These are phyloP conservation scores for Scyliorhinus canicula DNA, from an alignment of 2,797 vertebrate species.

Conservation along the genomic window DNA sequence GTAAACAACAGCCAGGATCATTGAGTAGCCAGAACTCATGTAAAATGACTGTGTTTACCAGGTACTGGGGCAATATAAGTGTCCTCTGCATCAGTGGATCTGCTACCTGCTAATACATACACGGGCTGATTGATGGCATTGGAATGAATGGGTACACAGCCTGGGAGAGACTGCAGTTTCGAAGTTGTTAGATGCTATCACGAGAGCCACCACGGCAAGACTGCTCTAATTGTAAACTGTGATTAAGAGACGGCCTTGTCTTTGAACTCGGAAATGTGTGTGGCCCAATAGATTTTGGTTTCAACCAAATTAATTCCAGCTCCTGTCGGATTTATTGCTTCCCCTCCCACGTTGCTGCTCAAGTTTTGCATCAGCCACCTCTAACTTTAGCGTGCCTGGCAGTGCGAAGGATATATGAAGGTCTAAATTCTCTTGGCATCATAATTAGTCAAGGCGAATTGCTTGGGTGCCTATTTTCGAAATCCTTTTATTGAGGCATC, in stretches of 20 bases:
- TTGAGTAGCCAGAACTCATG: background rate
- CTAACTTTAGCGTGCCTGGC: background rate
- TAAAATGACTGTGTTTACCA: background rate
- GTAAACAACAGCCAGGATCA: background rate
- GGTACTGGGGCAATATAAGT: background rate
- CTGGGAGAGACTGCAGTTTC: no score
- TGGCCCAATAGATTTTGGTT: constrained; percentile 11
- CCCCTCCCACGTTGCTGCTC: background rate
- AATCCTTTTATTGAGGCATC: constrained; percentile 23
- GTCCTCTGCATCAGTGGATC: background rate
- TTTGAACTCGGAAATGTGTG: background rate
- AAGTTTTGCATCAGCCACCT: background rate
- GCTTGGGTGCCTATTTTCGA: background rate
- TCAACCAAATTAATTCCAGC: constrained; percentile 11
- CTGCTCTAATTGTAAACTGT: constrained; percentile 18
- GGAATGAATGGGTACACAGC: background rate
- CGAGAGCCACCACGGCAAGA: background rate
- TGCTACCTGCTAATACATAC: background rate
- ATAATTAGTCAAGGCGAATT: background rate
- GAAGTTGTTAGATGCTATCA: background rate
- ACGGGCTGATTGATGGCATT: background rate
- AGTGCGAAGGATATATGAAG: background rate
- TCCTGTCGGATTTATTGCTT: background rate
- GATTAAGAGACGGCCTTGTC: background rate
- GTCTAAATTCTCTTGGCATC: background rate